Conservation (phyloP, 1,140 invertebrate genomes). For the Caenorhabditis elegans region DNA sequence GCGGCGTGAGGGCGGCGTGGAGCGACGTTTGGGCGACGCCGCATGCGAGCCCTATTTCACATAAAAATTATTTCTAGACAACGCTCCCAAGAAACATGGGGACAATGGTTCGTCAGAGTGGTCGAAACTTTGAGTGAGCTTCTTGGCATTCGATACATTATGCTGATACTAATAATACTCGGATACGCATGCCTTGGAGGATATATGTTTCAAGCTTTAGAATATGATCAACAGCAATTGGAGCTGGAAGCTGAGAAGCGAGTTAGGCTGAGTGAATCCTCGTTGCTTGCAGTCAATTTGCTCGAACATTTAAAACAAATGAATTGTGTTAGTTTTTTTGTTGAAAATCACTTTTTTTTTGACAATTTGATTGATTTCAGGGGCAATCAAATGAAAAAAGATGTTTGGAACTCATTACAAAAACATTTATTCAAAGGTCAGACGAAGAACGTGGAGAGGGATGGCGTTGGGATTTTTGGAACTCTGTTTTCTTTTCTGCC, state of each 20-base stretch:
- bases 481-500: constrained; percentile 42
- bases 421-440: not conserved
- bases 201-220: constrained; percentile 2
- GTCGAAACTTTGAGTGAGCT: not conserved
- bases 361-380: not conserved
- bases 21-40: too few species aligned
- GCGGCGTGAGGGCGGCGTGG: too few species aligned
- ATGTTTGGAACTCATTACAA: not conserved
- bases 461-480: constrained; percentile 47
- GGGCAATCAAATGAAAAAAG: not conserved
- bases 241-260: not conserved
- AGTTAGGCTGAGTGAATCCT: not conserved
- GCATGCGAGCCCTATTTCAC: too few species aligned
- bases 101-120: not conserved
- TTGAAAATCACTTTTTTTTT: not conserved
- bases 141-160: not conserved
- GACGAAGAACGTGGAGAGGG: not conserved
- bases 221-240: constrained; percentile 7
- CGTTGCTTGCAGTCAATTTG: not conserved
- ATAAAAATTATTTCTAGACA: too few species aligned
- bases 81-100: constrained; percentile 11
- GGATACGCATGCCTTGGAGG: constrained; percentile 18
- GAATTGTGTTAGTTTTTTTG: not conserved
- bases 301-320: not conserved
- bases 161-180: not conserved